Percentiles rank a stretch among this genome's conserved stretches.
These are phyloP conservation scores for Cheirogaleus major DNA, from an alignment of 2,797 vertebrate species.

Conservation along the genomic window DNA sequence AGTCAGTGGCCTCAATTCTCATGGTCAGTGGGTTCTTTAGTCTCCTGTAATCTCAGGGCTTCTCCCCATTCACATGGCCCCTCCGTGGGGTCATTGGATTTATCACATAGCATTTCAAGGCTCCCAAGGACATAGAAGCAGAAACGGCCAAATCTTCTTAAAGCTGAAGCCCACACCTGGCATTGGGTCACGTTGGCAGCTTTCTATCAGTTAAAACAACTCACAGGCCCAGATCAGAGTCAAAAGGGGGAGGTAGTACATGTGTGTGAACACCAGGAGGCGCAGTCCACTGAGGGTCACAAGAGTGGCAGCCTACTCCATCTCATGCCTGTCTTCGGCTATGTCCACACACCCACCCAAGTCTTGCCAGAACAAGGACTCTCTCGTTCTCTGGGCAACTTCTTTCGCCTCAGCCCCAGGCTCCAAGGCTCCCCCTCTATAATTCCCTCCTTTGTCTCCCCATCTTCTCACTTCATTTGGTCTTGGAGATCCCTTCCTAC, in stretches of 20 bases:
- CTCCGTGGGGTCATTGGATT: background rate
- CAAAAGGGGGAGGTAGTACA: background rate
- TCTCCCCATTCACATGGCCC: background rate
- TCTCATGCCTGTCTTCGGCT: background rate
- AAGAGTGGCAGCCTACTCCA: background rate
- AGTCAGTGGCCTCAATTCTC: background rate
- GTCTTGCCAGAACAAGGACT: background rate
- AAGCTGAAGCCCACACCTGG: background rate
- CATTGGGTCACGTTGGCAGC: background rate
- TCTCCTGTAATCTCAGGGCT: background rate
- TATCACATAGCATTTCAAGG: background rate
- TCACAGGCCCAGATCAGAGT: background rate
- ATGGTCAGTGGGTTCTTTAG: background rate
- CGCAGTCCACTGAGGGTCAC: background rate
- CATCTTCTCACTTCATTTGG: background rate
- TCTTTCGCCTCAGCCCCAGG: background rate
- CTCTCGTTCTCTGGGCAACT: background rate
- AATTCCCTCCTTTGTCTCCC: background rate
- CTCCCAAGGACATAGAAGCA: background rate
- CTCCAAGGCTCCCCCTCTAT: background rate
- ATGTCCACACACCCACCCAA: background rate
- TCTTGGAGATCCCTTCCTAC: background rate
- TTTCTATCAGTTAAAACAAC: background rate
- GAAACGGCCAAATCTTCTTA: background rate
- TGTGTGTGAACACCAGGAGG: background rate